phyloP scores from a whole-genome alignment of 2,797 vertebrate genomes.

The Numenius phaeopus region DNA sequence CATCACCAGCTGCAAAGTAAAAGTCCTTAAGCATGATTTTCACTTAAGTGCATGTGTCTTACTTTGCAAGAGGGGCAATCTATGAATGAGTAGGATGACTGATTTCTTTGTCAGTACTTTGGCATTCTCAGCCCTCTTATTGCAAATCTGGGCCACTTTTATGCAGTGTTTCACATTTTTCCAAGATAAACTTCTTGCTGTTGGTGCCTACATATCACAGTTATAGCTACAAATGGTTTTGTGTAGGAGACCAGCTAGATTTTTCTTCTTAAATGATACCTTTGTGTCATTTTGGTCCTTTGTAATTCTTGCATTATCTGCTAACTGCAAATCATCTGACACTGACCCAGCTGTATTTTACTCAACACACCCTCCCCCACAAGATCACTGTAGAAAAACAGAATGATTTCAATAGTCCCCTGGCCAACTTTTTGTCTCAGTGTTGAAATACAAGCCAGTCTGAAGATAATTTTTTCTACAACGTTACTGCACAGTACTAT shows the following conservation, averaged over 20 bases:
- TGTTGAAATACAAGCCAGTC: neutral
- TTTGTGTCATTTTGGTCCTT: neutral
- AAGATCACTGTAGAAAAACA: neutral
- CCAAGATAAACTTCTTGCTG: neutral
- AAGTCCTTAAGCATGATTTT: neutral
- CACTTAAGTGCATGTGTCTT: neutral
- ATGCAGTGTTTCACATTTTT: neutral
- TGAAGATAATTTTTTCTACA: neutral
- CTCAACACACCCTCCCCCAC: neutral
- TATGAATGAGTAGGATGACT: neutral
- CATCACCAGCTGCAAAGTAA: neutral
- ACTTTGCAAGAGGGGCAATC: neutral
- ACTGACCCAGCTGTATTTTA: slow-evolving; percentile 15
- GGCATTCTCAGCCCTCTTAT: neutral
- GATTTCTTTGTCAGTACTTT: neutral
- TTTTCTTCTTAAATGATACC: neutral
- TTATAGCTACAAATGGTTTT: neutral
- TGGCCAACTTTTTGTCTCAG: neutral
- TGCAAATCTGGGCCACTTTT: neutral
- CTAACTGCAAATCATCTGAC: slow-evolving; percentile 28
- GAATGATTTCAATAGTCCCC: neutral
- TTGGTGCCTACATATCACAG: neutral
- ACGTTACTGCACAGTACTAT: neutral
- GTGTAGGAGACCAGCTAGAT: neutral
- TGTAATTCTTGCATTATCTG: neutral